Evolutionary conservation across 2,113 vertebrate genomes (phyloP).

Genomic region (Ovis aries): DNA sequence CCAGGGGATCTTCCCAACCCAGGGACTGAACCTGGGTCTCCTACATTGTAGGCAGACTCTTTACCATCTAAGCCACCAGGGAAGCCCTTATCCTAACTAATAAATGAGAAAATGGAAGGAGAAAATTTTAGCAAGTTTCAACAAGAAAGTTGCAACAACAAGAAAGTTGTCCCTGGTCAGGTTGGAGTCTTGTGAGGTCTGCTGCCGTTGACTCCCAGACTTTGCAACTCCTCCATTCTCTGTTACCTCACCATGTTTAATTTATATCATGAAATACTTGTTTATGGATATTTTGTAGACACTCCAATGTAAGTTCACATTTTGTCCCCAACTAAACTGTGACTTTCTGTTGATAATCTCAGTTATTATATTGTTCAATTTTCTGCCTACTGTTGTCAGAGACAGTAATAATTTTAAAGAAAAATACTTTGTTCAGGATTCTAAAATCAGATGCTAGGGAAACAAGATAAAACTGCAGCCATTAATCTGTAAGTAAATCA

Average conservation of each 20-base stretch:
- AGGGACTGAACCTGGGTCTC: neutral
- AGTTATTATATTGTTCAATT: neutral
- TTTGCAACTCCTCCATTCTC: neutral
- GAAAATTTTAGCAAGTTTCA: neutral
- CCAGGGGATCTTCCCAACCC: neutral
- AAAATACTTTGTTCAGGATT: neutral
- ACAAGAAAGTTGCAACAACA: no score
- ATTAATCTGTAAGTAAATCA: neutral
- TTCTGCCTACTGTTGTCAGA: neutral
- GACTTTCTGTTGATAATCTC: neutral
- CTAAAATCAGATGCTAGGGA: conserved; percentile 5
- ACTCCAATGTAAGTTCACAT: neutral
- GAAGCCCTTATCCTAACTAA: neutral
- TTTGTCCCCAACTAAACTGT: neutral
- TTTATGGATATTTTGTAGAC: neutral
- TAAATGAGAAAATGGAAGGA: neutral
- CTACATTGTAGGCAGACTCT: neutral
- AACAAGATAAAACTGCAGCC: neutral
- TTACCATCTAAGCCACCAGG: neutral
- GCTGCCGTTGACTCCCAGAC: neutral
- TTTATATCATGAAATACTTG: neutral
- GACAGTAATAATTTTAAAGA: neutral
- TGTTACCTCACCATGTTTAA: neutral
- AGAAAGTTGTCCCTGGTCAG: neutral
- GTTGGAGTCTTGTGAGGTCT: neutral